A percentile compares a stretch with the other conserved stretches of the same genome.
Evolutionary conservation across 2,797 vertebrate species (phyloP).

Genomic region (Bradypus variegatus): DNA sequence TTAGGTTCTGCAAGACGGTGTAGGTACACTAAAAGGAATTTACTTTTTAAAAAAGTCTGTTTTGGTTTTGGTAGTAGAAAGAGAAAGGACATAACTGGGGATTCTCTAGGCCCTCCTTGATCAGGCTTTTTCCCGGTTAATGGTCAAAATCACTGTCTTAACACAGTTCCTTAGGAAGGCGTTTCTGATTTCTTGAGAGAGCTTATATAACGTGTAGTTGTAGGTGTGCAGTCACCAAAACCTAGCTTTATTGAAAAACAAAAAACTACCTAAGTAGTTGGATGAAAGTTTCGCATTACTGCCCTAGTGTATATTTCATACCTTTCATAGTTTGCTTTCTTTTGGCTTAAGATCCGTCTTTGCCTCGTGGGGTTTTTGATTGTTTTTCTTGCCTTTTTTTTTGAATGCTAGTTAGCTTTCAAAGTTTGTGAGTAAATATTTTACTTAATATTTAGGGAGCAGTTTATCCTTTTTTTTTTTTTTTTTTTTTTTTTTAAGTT

Average conservation of each 20-base stretch:
- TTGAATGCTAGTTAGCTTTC: constrained; percentile 6
- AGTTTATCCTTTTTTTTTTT: neutral
- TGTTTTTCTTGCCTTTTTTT: neutral
- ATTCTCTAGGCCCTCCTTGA: neutral
- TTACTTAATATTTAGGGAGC: neutral
- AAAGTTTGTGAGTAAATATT: constrained; percentile 10
- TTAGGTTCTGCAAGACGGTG: neutral
- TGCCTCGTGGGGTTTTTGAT: neutral
- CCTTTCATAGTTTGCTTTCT: neutral
- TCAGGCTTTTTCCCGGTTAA: neutral
- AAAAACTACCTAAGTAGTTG: neutral
- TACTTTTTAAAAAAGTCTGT: neutral
- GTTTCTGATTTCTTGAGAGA: neutral
- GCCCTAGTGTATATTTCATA: neutral
- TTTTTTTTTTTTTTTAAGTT: neutral
- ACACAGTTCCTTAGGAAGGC: neutral
- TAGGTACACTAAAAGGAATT: neutral
- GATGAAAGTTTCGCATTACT: constrained; percentile 9
- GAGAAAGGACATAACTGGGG: neutral
- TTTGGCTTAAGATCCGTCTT: neutral
- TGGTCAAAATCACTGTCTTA: neutral
- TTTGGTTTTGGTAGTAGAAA: neutral
- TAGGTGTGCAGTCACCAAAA: constrained; percentile 11
- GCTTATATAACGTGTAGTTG: constrained; percentile 2
- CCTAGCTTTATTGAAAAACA: constrained; percentile 16